These are phyloP conservation scores for Armadillidium nasatum DNA, from an alignment of 1,140 invertebrate genomes.

Conservation along the genomic window DNA sequence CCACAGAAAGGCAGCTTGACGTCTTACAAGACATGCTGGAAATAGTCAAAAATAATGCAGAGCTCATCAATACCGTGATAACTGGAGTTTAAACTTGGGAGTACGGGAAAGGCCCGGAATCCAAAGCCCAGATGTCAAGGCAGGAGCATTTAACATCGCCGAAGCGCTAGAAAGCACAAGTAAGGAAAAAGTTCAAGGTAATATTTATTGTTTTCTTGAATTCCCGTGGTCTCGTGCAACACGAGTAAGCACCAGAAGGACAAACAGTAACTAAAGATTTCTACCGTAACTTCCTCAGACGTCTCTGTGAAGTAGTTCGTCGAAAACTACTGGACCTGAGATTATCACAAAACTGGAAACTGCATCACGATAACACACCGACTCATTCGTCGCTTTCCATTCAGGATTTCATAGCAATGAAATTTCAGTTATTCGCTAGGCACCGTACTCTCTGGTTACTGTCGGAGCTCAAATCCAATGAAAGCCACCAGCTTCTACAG, in stretches of 20 bases:
- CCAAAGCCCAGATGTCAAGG: slow-evolving; percentile 7
- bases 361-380: neutral
- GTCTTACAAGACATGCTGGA: slow-evolving; percentile 21
- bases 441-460: neutral
- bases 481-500: neutral
- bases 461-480: slow-evolving; percentile 13
- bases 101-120: slow-evolving; percentile 20
- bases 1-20: neutral
- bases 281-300: neutral
- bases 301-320: slow-evolving; percentile 10
- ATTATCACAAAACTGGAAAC: neutral
- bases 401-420: neutral
- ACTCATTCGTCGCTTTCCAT: neutral
- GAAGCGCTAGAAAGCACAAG: slow-evolving; percentile 2
- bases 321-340: neutral
- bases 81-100: neutral
- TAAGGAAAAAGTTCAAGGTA: neutral
- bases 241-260: neutral
- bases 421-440: neutral
- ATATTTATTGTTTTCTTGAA: slow-evolving; percentile 18
- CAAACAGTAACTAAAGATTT: slow-evolving; percentile 13
- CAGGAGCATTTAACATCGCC: neutral
- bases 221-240: neutral
- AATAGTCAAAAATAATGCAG: slow-evolving; percentile 12
- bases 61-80: slow-evolving; percentile 14